Evolutionary conservation across 2,888 invertebrate genomes (phyloP).

Genomic region (Scaptomyza caliginosa): DNA sequence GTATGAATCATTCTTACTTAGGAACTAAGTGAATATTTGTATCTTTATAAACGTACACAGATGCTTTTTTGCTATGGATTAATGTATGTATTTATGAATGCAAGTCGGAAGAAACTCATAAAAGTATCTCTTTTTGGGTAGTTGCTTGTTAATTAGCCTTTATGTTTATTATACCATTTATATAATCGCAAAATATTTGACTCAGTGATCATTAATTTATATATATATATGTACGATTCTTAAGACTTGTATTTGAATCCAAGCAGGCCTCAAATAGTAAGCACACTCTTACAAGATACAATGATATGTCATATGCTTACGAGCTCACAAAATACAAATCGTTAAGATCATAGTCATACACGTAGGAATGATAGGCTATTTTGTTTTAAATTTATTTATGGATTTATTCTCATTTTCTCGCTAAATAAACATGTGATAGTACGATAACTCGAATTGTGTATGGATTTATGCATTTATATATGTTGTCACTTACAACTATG

Average conservation of each 20-base stretch:
- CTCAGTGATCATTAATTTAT: not conserved
- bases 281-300: slow-evolving; percentile 19
- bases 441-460: not conserved
- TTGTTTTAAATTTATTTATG: not conserved
- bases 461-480: slow-evolving; percentile 8
- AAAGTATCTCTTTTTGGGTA: not conserved
- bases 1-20: slow-evolving; percentile 34
- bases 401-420: not conserved
- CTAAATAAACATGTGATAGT: not conserved
- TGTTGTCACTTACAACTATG: slow-evolving; percentile 25
- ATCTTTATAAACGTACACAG: too few relatives aligned
- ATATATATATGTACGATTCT: not conserved
- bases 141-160: not conserved
- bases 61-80: not conserved
- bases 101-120: slow-evolving; percentile 6
- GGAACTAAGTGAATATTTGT: slow-evolving; percentile 1
- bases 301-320: slow-evolving; percentile 43
- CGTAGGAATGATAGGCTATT: not conserved
- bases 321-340: slow-evolving; percentile 7
- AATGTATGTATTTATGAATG: not conserved
- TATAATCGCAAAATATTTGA: not conserved
- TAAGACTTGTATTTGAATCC: not conserved
- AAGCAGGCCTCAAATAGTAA: slow-evolving; percentile 14
- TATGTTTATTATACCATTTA: not conserved
- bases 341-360: not conserved